Conservation (phyloP, 2,113 vertebrate genomes). For the Felis chaus region DNA sequence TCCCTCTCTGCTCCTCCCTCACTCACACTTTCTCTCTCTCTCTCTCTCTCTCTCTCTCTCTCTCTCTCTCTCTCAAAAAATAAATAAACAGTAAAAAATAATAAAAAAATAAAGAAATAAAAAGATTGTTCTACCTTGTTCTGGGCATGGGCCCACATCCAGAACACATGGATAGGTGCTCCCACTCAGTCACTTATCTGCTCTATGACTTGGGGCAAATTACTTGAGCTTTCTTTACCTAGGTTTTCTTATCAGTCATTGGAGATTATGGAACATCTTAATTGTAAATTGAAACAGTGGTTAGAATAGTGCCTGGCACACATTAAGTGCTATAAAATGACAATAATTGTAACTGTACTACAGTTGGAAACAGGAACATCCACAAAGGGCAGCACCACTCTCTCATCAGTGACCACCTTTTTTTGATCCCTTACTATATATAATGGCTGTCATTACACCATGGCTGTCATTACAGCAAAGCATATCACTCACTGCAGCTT, state of each 20-base stretch:
- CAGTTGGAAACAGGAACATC: background rate
- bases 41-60: no score
- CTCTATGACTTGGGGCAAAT: background rate
- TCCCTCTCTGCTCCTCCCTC: no score
- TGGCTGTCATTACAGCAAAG: background rate
- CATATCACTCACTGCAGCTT: background rate
- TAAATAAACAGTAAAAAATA: no score
- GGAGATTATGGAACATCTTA: background rate
- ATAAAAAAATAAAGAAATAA: no score
- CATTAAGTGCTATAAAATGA: background rate
- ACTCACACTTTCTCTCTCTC: no score
- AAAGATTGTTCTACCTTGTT: fast-evolving
- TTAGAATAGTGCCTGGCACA: background rate
- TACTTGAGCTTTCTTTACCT: background rate
- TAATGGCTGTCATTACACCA: background rate
- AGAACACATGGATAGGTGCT: background rate
- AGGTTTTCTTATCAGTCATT: background rate
- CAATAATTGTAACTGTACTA: background rate
- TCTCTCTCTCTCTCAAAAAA: no score
- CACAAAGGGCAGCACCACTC: background rate
- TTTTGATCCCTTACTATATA: no score
- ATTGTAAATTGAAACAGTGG: background rate
- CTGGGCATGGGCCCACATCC: background rate
- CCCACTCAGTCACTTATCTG: background rate
- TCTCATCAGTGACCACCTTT: background rate